Evolutionary conservation across 2,113 vertebrate species (phyloP), one percentile per base, ranked within the genome.

Genomic region (Halcyon senegalensis): DNA sequence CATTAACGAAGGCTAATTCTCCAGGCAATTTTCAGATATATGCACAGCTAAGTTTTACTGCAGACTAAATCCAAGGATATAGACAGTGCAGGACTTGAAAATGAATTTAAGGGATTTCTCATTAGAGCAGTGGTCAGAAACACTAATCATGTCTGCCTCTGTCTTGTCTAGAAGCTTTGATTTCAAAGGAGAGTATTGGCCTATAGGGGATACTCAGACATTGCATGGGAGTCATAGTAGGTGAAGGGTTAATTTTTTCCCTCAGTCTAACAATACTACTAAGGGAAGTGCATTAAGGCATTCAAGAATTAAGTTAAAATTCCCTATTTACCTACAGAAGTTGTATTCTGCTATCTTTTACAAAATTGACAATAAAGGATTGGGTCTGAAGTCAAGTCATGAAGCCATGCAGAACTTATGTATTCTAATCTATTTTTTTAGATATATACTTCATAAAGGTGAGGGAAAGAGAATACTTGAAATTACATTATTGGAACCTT

Each of bases 141-240:
- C 21, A 39, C 12, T 70, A 50, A 33, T 75, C 27, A 80, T 56
- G 39, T 85, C 2, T 64, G 19, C 25, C 27, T 85, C 58, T 83
- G 10, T 68, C 59, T 80, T 73, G 35, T 68, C 62, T 67, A 64
- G 30, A 68, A 48, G 17, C 11, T 90, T 14, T 20, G 44, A 69
- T 48, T 94, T 92, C 58, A 62, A 35, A 83, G 25, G 23, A 79
- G 20, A 28, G 8, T 70, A 14, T 48, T 81, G 33, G 10, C 63
- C 28, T 74, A 55, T 25, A 39, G 31, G 18, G 13, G 17, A 53
- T 70, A 58, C 13, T 69, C n/a, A 51, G 35, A 33, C 1, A 3
- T 59, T 55, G 11, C 2, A 3, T 1, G n/a, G 23, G 15, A 67
- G 35, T 66, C 0, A 0, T 35, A 73, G 39, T 16, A 46, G 13